A percentile compares a stretch with the other conserved stretches of the same genome.
Evolutionary conservation across 2,888 invertebrate genomes (phyloP).

Genomic region (Mesochorus sp.): DNA sequence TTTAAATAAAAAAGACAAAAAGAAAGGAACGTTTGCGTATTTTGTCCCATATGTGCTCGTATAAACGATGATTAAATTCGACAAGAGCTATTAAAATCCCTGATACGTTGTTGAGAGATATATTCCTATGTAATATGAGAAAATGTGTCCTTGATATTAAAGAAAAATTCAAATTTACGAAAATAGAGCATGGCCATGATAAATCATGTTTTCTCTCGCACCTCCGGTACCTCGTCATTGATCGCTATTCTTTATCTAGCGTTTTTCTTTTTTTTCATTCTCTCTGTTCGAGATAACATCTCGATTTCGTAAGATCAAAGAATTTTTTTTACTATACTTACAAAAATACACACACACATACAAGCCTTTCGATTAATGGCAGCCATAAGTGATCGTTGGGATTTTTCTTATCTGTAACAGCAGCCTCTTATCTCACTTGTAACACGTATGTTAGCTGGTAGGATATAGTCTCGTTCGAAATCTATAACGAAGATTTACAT

Average conservation of each 20-base stretch:
- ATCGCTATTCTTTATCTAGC: background rate
- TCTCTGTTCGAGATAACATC: conserved; percentile 27
- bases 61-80: conserved; percentile 42
- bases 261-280: background rate
- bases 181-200: background rate
- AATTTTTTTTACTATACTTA: conserved; percentile 9
- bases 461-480: conserved; percentile 16
- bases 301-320: conserved; percentile 40
- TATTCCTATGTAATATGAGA: background rate
- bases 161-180: conserved; percentile 14
- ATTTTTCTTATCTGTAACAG: conserved; percentile 46
- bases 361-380: conserved; percentile 37
- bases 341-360: conserved; percentile 15
- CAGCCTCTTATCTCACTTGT: conserved; percentile 52
- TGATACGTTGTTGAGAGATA: conserved; percentile 1
- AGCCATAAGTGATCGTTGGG: conserved; percentile 34
- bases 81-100: conserved; percentile 13
- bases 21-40: conserved; percentile 5
- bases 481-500: conserved; percentile 33
- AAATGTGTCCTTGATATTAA: conserved; percentile 13
- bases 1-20: conserved; percentile 16
- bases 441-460: conserved; percentile 45
- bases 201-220: no score
- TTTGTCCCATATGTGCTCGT: conserved; percentile 19
- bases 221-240: background rate